Base-by-base conservation (phyloP, 2,888 invertebrate species). In the Phanerotoma sp. region DNA sequence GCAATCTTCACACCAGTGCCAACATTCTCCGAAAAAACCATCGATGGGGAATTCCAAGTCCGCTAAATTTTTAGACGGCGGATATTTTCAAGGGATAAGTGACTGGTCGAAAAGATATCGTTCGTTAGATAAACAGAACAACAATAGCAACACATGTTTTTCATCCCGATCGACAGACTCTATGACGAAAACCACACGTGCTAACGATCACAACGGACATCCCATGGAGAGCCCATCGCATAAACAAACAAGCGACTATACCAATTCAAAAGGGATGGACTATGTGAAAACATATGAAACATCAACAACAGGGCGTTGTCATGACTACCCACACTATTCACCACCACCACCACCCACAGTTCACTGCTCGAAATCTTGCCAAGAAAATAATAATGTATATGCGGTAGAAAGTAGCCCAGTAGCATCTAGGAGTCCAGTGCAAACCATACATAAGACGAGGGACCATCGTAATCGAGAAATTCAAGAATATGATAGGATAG, bases 41-140 rank as follows among this genome's bases (percentile, higher is more conserved):
- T 22, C 35, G 2, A 66, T 65, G 16, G 60, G 68, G 50, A 71
- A 69, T 13, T 66, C 71, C 11, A 54, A 59, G 1, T 71, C 71
- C 38, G 13, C 11, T 2, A 30, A 16, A 15, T 68, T 73, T 1
- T 25, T 9, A 7, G 25, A 25, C 9, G 68, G 68, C 3, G 83
- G 85, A 44, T 87, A 84, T 69, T 87, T 84, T 69, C 86, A 88
- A 65, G 91, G 91, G 18, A 86, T 91, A 51, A 86, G 86, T 49
- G 91, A 91, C 67, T 91, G 91, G 91, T 86, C 86, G 2, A 88
- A 88, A 69, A 81, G 88, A 51, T 71, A 75, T 58, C 73, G 41
- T 55, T 46, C 38, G 33, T 41, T 5, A 62, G 63, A 65, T 4
- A 65, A 64, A 48, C 51, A 56, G 15, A 63, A 56, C 37, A 56